Percentiles rank a stretch among this genome's conserved stretches.
phyloP scores from a whole-genome alignment of 2,888 invertebrate species.

The Oscheius sp. region DNA sequence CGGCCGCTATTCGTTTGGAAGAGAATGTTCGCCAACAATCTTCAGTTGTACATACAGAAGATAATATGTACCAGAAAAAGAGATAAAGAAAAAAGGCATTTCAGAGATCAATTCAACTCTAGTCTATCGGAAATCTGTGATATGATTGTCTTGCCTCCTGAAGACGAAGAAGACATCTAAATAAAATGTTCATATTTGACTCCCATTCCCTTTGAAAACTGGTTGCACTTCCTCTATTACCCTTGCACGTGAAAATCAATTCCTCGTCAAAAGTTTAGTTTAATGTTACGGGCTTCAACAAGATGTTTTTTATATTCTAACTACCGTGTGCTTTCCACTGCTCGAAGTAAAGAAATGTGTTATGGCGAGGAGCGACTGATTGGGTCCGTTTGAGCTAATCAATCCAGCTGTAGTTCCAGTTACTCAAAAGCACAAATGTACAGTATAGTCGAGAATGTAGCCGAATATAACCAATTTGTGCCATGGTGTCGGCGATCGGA shows the following conservation, averaged over 20 bases:
- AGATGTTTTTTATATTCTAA: background rate
- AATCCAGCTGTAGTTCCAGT: constrained; percentile 33
- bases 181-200: background rate
- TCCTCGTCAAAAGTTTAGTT: background rate
- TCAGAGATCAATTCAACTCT: background rate
- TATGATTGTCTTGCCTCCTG: constrained; percentile 9
- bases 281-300: background rate
- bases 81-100: background rate
- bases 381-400: constrained; percentile 39
- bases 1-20: constrained; percentile 33
- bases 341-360: constrained; percentile 43
- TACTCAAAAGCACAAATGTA: constrained; percentile 65
- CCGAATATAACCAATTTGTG: constrained; percentile 62
- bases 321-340: background rate
- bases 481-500: constrained; percentile 61
- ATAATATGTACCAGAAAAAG: background rate
- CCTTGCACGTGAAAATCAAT: background rate
- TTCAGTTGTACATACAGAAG: background rate
- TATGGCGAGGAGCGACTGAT: constrained; percentile 59
- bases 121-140: constrained; percentile 20
- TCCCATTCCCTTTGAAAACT: constrained; percentile 1
- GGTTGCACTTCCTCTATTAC: background rate
- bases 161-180: background rate
- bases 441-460: constrained; percentile 60
- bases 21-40: background rate